Evolutionary conservation across 2,888 invertebrate species (phyloP).

Genomic region (Torymus tubicola): DNA sequence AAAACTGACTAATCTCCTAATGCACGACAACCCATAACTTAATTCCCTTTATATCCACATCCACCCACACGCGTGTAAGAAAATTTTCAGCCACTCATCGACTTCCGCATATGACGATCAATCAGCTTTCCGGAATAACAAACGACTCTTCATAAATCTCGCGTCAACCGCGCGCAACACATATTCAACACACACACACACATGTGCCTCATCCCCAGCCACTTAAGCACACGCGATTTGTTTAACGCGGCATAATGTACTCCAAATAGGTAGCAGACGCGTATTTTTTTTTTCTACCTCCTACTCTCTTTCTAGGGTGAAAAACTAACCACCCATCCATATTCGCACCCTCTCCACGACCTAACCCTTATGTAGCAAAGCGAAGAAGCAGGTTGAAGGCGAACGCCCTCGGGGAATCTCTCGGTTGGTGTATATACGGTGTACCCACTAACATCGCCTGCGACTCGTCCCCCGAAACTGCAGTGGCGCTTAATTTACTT

Average conservation of each 20-base stretch:
- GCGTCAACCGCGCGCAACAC: not conserved
- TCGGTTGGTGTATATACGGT: no score
- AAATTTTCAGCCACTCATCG: not conserved
- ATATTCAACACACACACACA: not conserved
- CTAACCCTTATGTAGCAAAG: no score
- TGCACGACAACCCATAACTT: no score
- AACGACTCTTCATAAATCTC: constrained; percentile 35
- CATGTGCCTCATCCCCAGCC: not conserved
- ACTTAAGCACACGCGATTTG: constrained; percentile 44
- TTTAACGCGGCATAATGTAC: constrained; percentile 9
- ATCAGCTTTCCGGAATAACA: not conserved
- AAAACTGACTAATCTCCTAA: no score
- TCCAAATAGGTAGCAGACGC: not conserved
- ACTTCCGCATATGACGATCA: constrained; percentile 3
- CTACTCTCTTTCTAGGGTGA: not conserved
- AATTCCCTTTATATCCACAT: no score
- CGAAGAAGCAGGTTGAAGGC: no score
- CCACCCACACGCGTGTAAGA: not conserved
- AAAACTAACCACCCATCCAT: not conserved
- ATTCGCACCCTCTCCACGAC: no score
- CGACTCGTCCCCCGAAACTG: no score
- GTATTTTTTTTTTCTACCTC: no score
- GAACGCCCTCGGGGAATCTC: no score
- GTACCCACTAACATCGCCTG: no score
- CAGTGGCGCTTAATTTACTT: constrained; percentile 12